Evolutionary conservation across 2,797 vertebrate species (phyloP), one percentile per base, ranked within the genome.

Genomic region (Pithecia hirsuta): DNA sequence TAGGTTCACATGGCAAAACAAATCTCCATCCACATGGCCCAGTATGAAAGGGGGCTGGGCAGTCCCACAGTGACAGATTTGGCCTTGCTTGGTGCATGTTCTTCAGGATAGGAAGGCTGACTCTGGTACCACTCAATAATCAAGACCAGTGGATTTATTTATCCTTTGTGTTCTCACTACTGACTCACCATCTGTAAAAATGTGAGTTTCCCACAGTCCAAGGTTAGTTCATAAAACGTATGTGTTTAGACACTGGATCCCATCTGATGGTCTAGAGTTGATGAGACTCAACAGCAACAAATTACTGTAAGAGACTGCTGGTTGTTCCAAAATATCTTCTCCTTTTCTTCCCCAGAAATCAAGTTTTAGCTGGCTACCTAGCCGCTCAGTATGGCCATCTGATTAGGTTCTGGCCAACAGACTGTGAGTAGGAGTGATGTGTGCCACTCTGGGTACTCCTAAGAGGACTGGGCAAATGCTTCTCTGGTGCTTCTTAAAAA

Each of bases 1-100:
- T 83, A 46, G 50, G 33, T 33, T 75, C 59, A 0, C 39, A 2
- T 4, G 36, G 33, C 20, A 46, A 12, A 2, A 3, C 19, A 20
- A 61, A 46, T 48, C 5, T 39, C 78, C 57, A 30, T 15, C 10
- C 5, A 11, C 4, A 9, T 36, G 52, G 44, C 36, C 52, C 70
- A 4, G 1, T 4, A 19, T 0, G 2, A 48, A 20, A 14, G 2
- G 9, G 4, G 7, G 36, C 5, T 5, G 17, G 15, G 2, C 17
- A 9, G 2, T 5, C 48, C 57, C 7, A 1, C 1, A 24, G 44
- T 28, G 61, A 61, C 2, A 4, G 9, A 5, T 22, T 20, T 22
- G n/a, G n/a, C 8, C n/a, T 41, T 9, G 7, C 13, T 4, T 20
- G 11, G 14, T 4, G 17, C 4, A 0, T 5, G 24, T 1, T 10